Evolutionary conservation across 1,140 invertebrate species (phyloP), one percentile per base, ranked within the genome.

Genomic region (Popillia japonica): DNA sequence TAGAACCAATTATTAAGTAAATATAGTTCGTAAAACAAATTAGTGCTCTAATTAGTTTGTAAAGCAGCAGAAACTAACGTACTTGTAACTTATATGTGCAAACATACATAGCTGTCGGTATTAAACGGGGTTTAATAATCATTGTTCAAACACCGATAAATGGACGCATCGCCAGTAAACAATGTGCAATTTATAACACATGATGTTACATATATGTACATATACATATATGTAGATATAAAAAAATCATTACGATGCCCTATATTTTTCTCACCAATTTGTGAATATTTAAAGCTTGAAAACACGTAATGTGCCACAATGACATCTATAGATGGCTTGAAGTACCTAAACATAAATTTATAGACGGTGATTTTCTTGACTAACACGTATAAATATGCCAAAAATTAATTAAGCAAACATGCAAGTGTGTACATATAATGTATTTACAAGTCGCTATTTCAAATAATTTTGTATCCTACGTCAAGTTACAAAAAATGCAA

Each of bases 121-220:
- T 74, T 74, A 44, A 74, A 74, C 11, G n/a, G 17, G 40, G 8
- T 74, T 41, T 22, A 74, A 74, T 74, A 74, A 74, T 74, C 72
- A 74, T 20, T 74, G 72, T 74, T 42, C 72, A 74, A 74, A 74
- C 72, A 74, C n/a, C 27, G 61, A 68, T 68, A 68, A 68, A 68
- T 68, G 61, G 0, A 7, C 27, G 8, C 61, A 27, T 14, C 61
- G 61, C 61, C 9, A 20, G 61, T 22, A 27, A 68, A 68, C 61
- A 68, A 68, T 61, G 59, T 61, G 7, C 59, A 61, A 61, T 61
- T 4, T 61, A 61, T 68, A 23, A 27, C 72, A 42, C 17, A 41
- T 2, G 9, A 0, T 8, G 11, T 8, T 22, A 22, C 11, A 34
- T 41, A 41, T 9, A 41, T 34, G 40, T n/a, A 73, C 4, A n/a